Percentiles rank a stretch among this genome's conserved stretches.
Evolutionary conservation across 2,113 vertebrate species (phyloP).

Genomic region (Papio anubis): DNA sequence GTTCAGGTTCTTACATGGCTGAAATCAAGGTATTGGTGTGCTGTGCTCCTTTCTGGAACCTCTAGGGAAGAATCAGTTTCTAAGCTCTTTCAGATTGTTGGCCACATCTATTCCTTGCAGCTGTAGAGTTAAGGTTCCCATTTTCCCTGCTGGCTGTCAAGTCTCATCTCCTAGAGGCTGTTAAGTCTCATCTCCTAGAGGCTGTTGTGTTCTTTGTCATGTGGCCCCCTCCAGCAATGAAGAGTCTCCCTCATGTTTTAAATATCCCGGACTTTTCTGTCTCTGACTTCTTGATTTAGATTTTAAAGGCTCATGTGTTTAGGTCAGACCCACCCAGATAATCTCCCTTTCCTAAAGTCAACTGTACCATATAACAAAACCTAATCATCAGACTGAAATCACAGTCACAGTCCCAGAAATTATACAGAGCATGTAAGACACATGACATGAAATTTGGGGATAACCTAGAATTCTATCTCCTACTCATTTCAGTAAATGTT

Average conservation of each 20-base stretch:
- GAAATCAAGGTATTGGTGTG: not conserved
- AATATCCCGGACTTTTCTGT: not conserved
- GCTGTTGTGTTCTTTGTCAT: not conserved
- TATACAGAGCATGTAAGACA: not conserved
- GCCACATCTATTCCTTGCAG: not conserved
- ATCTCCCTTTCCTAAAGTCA: not conserved
- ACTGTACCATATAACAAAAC: not conserved
- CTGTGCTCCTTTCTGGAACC: not conserved
- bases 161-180: not conserved
- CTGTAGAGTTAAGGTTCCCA: too few species aligned
- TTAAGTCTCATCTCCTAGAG: not conserved
- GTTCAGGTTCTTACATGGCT: not conserved
- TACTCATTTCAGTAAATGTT: not conserved
- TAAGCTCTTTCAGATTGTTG: not conserved
- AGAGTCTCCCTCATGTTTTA: not conserved
- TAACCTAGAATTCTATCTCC: not conserved
- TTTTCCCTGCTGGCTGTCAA: not conserved
- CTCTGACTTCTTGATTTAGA: not conserved
- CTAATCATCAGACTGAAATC: not conserved
- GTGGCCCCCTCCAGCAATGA: rapidly evolving
- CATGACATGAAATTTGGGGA: not conserved
- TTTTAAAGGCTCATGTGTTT: not conserved
- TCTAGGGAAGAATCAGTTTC: not conserved
- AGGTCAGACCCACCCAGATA: not conserved
- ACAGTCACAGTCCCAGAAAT: not conserved